Base-by-base conservation (phyloP, 2,888 invertebrate genomes). In the Physocephala rufipes region DNA sequence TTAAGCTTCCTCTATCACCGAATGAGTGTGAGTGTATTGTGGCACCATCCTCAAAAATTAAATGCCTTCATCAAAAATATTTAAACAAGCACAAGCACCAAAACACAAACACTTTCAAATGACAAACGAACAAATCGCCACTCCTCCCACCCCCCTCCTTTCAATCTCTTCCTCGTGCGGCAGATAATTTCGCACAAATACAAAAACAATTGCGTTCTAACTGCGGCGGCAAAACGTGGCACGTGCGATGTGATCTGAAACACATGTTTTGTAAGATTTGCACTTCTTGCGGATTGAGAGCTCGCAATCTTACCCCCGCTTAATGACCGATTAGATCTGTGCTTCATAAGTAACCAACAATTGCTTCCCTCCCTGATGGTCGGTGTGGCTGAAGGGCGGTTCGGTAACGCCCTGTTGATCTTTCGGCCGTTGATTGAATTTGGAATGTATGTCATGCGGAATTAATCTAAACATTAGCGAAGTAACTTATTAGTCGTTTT, bases 171-270 rank as follows among this genome's bases (percentile, higher is more conserved):
- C 26, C 19, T 58, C 67, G n/a, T 47, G 15, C 36, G 12, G 49
- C 47, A 58, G 51, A n/a, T 30, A n/a, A 15, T 21, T 26, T 53
- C 61, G 62, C 62, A 30, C 63, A 36, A 21, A 16, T 13, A 16
- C 26, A 43, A 45, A 28, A 62, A 24, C 49, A 63, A 24, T 26
- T 51, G 1, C 45, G 19, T 26, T 64, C 30, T n/a, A 16, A 28
- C n/a, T 51, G 45, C 49, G 64, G n/a, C 21, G 28, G 30, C 58
- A 69, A 55, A 68, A 45, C 66, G 71, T 67, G 76, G 75, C 77
- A 75, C 76, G 76, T 77, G 79, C 78, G 80, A 80, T 85, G 85
- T 84, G 85, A 85, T 83, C 82, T 78, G 79, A 79, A 85, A 82
- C 85, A 85, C 85, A 85, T 85, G 85, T 84, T 84, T 84, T 80